Conservation (phyloP, 2,113 vertebrate species). For the Hippotragus niger region DNA sequence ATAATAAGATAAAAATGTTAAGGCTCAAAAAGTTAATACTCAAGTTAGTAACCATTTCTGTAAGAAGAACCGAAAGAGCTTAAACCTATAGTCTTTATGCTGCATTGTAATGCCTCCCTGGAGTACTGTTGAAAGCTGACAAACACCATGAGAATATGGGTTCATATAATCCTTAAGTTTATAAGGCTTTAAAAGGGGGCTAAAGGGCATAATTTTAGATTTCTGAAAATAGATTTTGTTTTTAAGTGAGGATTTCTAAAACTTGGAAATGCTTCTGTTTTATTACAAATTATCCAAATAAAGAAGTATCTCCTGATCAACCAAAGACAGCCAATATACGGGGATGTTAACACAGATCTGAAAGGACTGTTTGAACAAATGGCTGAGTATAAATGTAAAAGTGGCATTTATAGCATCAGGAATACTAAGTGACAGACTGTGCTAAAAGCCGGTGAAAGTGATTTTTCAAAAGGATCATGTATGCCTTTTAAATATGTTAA, state of each 20-base stretch:
- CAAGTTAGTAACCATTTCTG: neutral
- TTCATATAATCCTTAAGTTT: neutral
- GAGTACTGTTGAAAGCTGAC: neutral
- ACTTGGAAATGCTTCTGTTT: neutral
- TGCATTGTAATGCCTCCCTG: neutral
- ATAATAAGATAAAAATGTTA: neutral
- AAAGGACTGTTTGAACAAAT: constrained; percentile 7
- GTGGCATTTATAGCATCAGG: neutral
- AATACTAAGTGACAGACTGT: neutral
- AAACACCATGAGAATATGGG: neutral
- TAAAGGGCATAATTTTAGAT: neutral
- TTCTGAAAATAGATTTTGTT: neutral
- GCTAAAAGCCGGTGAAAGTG: neutral
- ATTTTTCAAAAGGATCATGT: neutral
- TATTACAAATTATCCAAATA: neutral
- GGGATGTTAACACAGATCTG: neutral
- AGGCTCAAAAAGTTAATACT: neutral
- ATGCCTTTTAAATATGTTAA: neutral
- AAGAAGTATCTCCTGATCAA: neutral
- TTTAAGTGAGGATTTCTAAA: neutral
- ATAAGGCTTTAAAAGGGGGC: neutral
- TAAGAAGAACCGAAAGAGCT: neutral
- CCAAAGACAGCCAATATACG: neutral
- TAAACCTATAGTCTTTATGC: neutral
- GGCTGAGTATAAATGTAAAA: neutral